phyloP scores from a whole-genome alignment of 2,888 invertebrate species.

The Idaea biselata region DNA sequence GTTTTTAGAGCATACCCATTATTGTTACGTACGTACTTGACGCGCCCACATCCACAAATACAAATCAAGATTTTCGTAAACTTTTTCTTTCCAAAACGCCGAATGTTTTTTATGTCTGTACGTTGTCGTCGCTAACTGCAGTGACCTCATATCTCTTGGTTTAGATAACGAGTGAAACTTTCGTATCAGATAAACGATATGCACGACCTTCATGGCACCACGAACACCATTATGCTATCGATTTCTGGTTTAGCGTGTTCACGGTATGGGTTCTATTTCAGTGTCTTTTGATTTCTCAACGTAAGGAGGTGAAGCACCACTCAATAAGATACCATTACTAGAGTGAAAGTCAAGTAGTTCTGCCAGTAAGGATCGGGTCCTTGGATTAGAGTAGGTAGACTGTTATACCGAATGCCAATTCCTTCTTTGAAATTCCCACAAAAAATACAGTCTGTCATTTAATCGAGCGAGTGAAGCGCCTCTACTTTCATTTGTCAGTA shows the following conservation, averaged over 20 bases:
- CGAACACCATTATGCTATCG: not conserved
- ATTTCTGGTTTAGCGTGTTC: not conserved
- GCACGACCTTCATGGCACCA: not conserved
- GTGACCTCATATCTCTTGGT: not conserved
- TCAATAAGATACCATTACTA: not conserved
- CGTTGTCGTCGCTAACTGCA: not conserved
- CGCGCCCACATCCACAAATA: not conserved
- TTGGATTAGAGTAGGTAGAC: not conserved
- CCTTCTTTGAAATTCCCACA: not conserved
- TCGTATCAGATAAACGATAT: not conserved
- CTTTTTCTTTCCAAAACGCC: not conserved
- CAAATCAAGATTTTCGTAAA: not conserved
- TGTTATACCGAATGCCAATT: not conserved
- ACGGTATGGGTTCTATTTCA: not conserved
- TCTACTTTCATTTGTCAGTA: too few relatives aligned
- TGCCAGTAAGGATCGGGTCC: not conserved
- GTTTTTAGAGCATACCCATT: not conserved
- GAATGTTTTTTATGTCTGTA: not conserved
- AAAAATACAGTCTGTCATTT: too few relatives aligned
- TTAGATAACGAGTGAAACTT: not conserved
- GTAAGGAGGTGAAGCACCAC: not conserved
- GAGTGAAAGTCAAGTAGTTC: not conserved
- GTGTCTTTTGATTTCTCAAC: not conserved
- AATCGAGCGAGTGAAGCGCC: too few relatives aligned
- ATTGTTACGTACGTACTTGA: not conserved